Percentiles rank a stretch among this genome's conserved stretches.
Conservation (phyloP, 2,113 vertebrate genomes). For the Notiomystis cincta region DNA sequence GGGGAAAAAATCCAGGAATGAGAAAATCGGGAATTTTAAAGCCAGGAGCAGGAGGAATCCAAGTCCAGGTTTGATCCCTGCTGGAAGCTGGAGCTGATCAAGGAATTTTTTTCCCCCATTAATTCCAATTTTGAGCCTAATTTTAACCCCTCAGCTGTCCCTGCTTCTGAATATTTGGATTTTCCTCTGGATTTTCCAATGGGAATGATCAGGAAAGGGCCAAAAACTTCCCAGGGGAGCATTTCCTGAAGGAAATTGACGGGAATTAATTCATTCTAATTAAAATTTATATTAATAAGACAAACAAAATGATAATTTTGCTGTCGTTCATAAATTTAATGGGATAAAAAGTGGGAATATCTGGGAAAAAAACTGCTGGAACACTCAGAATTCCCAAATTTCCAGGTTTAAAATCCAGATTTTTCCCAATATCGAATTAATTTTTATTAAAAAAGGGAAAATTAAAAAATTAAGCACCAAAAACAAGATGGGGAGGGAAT, state of each 20-base stretch:
- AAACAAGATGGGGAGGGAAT: background rate
- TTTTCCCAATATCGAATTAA: background rate
- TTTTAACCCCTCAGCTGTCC: background rate
- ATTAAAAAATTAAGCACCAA: fast-evolving
- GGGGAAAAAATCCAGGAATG: background rate
- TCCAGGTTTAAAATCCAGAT: background rate
- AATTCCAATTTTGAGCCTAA: background rate
- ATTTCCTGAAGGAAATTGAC: background rate
- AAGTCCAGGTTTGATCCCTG: background rate
- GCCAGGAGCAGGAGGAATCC: background rate
- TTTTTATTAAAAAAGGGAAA: fast-evolving
- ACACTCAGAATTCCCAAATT: background rate
- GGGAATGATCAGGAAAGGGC: background rate
- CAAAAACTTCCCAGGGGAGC: background rate
- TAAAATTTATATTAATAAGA: background rate
- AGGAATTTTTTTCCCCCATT: background rate
- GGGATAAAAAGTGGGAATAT: background rate
- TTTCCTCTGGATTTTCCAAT: fast-evolving
- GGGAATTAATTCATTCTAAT: background rate
- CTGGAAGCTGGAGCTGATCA: background rate
- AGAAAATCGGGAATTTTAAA: background rate
- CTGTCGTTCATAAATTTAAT: fast-evolving
- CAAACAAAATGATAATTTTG: background rate
- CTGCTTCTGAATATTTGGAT: background rate
- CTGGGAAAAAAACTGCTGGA: background rate